Base-by-base conservation (phyloP, 2,113 vertebrate genomes). In the Piaya cayana region DNA sequence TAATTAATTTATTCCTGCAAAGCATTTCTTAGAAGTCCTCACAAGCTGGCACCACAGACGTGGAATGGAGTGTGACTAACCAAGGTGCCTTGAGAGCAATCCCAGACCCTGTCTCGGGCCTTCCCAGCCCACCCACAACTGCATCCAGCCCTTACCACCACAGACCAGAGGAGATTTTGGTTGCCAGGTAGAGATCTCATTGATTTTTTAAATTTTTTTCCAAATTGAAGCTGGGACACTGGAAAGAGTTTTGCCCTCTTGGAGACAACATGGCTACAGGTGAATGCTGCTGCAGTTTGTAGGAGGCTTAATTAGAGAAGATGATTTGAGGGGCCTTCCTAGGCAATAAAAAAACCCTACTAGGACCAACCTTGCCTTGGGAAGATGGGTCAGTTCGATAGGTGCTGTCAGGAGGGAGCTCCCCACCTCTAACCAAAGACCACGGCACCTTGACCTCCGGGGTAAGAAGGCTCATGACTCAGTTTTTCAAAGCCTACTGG, bases 161-260 rank as follows among this genome's bases (percentile, higher is more conserved):
- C 6, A 65, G 69, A 56, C 91, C 78, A 79, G 68, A 45, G 75
- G 45, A 85, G 70, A 80, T 65, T 88, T 82, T 69, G 12, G 50
- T 82, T 85, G 37, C 50, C 32, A 50, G 49, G 63, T 65, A 83
- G 67, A 76, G 17, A 67, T 50, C 2, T 69, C 58, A 94, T 95
- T 86, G 82, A 88, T 85, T 91, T 62, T 53, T 11, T 15, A 34
- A 11, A 67, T 5, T 39, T 60, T 78, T n/a, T 78, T 89, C 62
- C 58, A 45, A 4, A 83, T 94, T 86, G 59, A 88, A 86, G 71
- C 92, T 94, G 60, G 88, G 87, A 69, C 65, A 59, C 45, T 82
- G 63, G 79, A 80, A 72, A 80, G 82, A 79, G 42, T 69, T 76
- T 95, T 80, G 15, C 45, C 42, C 50, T 85, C 12, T 82, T 16